Percentiles rank a stretch among this genome's conserved stretches.
These are phyloP conservation scores for Empidonax alnorum DNA, from an alignment of 2,113 vertebrate species.

Conservation along the genomic window DNA sequence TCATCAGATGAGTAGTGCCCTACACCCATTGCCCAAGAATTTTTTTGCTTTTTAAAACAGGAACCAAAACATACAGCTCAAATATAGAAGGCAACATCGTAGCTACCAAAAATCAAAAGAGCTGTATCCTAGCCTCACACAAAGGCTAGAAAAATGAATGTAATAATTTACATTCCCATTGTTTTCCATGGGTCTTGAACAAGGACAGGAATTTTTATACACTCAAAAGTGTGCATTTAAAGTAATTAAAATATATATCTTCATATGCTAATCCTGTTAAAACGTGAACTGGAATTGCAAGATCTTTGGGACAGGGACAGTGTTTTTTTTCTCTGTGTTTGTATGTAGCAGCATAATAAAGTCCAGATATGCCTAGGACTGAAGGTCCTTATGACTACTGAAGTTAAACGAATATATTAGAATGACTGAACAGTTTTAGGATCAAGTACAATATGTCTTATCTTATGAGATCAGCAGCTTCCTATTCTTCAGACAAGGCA, in stretches of 20 bases:
- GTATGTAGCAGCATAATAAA: not conserved
- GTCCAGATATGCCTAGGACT: not conserved
- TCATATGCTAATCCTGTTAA: not conserved
- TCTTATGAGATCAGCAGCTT: not conserved
- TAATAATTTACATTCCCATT: not conserved
- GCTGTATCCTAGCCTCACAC: not conserved
- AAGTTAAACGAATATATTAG: not conserved
- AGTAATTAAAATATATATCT: not conserved
- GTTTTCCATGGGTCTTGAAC: not conserved
- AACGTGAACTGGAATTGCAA: not conserved
- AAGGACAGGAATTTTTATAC: not conserved
- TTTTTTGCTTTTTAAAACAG: not conserved
- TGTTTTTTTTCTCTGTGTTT: not conserved
- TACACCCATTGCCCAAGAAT: not conserved
- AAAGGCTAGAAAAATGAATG: not conserved
- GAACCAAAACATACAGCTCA: not conserved
- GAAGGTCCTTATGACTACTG: not conserved
- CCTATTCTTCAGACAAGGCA: slow-evolving; percentile 12
- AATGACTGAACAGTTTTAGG: not conserved
- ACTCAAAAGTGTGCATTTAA: not conserved
- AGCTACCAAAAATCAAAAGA: not conserved
- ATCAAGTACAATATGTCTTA: not conserved
- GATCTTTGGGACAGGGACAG: not conserved
- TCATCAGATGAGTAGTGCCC: not conserved
- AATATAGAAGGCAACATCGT: not conserved